Evolutionary conservation across 2,797 vertebrate species (phyloP).

Genomic region (Graptemys geographica): DNA sequence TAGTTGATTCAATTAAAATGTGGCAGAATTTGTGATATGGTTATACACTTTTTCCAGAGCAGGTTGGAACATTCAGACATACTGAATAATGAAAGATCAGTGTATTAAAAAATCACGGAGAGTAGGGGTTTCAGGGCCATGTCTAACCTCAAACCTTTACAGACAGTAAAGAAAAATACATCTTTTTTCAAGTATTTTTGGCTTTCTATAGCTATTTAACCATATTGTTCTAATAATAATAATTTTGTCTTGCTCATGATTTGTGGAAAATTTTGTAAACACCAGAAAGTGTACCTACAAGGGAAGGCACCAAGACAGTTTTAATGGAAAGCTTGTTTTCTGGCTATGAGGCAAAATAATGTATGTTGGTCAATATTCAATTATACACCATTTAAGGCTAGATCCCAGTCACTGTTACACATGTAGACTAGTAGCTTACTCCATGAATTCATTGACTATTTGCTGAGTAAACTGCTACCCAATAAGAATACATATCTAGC

Average conservation of each 20-base stretch:
- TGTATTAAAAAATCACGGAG: conserved; percentile 65
- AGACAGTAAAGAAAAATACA: conserved; percentile 26
- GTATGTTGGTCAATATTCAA: background rate
- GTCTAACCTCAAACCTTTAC: conserved; percentile 37
- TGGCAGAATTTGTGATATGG: conserved; percentile 45
- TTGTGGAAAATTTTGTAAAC: background rate
- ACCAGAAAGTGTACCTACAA: background rate
- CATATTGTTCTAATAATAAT: background rate
- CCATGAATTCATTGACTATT: background rate
- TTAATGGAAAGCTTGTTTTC: background rate
- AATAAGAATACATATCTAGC: background rate
- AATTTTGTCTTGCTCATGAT: background rate
- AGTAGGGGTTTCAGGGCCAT: conserved; percentile 55
- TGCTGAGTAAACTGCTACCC: background rate
- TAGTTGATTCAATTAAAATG: conserved; percentile 55
- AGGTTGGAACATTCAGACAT: conserved; percentile 65
- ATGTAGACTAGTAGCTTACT: background rate
- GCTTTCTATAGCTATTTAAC: background rate
- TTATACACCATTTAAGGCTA: background rate
- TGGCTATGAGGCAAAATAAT: background rate
- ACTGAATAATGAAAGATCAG: conserved; percentile 70
- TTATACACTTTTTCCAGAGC: conserved; percentile 18
- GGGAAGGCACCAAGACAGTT: background rate
- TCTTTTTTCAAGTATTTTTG: conserved; percentile 30
- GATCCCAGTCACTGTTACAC: background rate